Base-by-base conservation (phyloP, 1,140 invertebrate genomes). In the Proctacanthus coquilletti region DNA sequence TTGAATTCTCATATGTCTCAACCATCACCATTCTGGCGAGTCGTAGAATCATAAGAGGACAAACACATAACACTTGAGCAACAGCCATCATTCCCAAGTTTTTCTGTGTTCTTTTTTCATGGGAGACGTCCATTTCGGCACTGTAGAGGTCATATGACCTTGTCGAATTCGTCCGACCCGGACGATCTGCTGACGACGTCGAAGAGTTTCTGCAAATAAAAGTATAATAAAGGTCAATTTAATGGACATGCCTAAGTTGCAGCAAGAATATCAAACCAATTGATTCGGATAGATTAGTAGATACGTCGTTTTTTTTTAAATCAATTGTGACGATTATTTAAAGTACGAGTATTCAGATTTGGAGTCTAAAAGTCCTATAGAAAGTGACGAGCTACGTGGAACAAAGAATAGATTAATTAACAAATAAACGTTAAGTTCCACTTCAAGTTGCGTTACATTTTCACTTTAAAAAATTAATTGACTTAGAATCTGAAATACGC, bases 1-100 rank as follows among this genome's bases (percentile, higher is more conserved):
- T 68, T 14, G 61, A 68, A 48, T 80, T 82, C 25, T 75, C 72
- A 41, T 79, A 75, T 0, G 75, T 80, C 50, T 81, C 78, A 25
- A 69, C 58, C 9, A 81, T 53, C 19, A 74, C 69, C 37, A 76
- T 65, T 30, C 74, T 67, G 0, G 74, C 74, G 11, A 83, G 56
- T 45, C 72, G 65, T 3, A 80, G 60, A 21, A 80, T 65, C 65
- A 78, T 77, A 23, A 80, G 50, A 1, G 78, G 78, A 45, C 72
- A 74, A 38, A 80, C 55, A 43, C 71, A 77, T 25, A 77, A 64
- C 17, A 72, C 75, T 45, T 77, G 77, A 10, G 70, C 49, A 8
- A 70, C 69, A 3, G 75, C 70, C 66, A 80, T 80, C 31, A 66
- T 59, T 6, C 74, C 69, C 6, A 80, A 62, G 49, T 79, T 78